Percentiles rank a stretch among this genome's conserved stretches.
These are phyloP conservation scores for Busseola fusca DNA, from an alignment of 2,888 invertebrate species.

Conservation along the genomic window DNA sequence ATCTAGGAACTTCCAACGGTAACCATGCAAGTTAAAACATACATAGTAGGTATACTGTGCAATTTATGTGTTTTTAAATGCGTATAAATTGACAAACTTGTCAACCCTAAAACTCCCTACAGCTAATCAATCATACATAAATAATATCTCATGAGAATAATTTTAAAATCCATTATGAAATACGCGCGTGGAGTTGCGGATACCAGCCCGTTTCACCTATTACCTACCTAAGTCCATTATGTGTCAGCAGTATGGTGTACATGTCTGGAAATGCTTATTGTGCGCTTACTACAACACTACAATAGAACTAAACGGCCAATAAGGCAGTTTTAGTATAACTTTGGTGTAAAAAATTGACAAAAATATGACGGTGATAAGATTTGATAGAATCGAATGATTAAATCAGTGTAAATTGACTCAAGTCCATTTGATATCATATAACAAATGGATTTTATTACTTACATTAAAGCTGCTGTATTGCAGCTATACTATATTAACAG, in stretches of 20 bases:
- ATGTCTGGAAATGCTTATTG: conserved; percentile 45
- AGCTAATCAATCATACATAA: conserved; percentile 26
- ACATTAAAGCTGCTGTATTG: conserved; percentile 13
- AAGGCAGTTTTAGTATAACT: conserved; percentile 45
- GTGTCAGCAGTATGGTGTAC: conserved; percentile 14
- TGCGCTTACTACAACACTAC: conserved; percentile 29
- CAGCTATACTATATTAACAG: conserved; percentile 18
- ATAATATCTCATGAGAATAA: conserved; percentile 39
- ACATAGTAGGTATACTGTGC: conserved; percentile 44
- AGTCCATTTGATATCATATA: conserved; percentile 39
- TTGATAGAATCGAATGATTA: conserved; percentile 34
- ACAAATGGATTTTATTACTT: conserved; percentile 26
- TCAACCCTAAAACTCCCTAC: conserved; percentile 29
- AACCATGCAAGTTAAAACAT: conserved; percentile 39
- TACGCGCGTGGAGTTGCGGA: no score
- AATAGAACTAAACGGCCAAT: conserved; percentile 18
- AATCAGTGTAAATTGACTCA: conserved; percentile 30
- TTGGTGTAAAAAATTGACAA: conserved; percentile 52
- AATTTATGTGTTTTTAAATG: conserved; percentile 45
- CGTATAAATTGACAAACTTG: conserved; percentile 25
- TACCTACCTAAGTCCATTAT: conserved; percentile 32
- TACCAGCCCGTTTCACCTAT: no score
- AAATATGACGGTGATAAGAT: conserved; percentile 38
- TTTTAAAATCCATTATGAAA: conserved; percentile 34
- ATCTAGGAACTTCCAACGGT: conserved; percentile 60